These are phyloP conservation scores for Junco hyemalis DNA, from an alignment of 2,113 vertebrate species.

Conservation along the genomic window DNA sequence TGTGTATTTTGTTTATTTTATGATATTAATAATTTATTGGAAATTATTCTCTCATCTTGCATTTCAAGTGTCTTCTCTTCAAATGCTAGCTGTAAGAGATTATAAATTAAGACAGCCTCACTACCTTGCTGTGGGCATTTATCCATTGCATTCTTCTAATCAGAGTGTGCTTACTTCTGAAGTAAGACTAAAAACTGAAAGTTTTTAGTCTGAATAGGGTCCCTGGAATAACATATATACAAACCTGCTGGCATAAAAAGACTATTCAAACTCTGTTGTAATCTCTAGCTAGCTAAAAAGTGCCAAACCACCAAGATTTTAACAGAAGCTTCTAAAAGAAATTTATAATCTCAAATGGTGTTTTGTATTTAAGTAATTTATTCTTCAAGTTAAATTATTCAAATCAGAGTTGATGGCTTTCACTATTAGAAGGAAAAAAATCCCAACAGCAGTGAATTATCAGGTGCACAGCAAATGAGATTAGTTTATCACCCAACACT, in stretches of 20 bases:
- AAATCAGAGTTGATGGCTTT: constrained; percentile 5
- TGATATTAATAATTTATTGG: background rate
- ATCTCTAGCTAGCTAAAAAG: background rate
- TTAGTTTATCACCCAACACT: constrained; percentile 24
- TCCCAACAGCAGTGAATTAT: background rate
- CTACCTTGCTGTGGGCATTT: background rate
- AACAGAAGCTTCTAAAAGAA: constrained; percentile 8
- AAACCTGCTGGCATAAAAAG: background rate
- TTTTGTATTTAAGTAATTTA: constrained; percentile 32
- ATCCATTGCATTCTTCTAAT: background rate
- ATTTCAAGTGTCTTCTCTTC: background rate
- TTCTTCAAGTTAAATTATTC: constrained; percentile 29
- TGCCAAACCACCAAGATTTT: background rate
- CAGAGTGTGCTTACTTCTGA: background rate
- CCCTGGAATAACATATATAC: background rate
- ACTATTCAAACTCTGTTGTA: background rate
- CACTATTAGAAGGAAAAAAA: background rate
- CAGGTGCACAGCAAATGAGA: constrained; percentile 50
- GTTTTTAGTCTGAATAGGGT: background rate
- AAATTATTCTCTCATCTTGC: background rate
- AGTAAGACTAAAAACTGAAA: background rate
- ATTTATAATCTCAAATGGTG: background rate
- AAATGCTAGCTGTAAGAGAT: background rate
- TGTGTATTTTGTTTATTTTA: background rate
- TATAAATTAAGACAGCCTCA: background rate